phyloP scores from a whole-genome alignment of 2,113 vertebrate genomes.

The Gorsachius goisagi region DNA sequence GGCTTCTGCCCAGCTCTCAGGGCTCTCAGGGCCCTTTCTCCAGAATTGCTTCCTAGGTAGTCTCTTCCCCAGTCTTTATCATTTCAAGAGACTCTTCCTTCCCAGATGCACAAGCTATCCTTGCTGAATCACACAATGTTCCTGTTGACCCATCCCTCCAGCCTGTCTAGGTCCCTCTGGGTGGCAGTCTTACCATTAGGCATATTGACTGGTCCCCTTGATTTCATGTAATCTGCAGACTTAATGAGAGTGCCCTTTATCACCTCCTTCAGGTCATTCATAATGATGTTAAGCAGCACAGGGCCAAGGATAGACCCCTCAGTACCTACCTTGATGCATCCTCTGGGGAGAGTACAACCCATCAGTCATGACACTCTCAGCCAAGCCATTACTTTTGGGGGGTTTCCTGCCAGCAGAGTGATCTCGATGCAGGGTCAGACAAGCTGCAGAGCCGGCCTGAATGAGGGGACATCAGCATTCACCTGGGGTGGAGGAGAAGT shows the following conservation, averaged over 20 bases:
- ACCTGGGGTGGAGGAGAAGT: rapidly evolving
- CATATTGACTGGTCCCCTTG: neutral
- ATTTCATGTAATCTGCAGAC: neutral
- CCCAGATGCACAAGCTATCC: neutral
- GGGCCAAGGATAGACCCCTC: neutral
- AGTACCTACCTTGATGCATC: neutral
- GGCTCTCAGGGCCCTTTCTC: neutral
- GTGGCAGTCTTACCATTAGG: neutral
- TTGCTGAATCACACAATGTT: neutral
- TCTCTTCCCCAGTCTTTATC: neutral
- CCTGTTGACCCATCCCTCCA: too few species aligned
- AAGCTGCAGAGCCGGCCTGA: neutral
- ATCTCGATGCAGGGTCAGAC: neutral
- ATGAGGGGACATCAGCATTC: neutral
- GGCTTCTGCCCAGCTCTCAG: neutral
- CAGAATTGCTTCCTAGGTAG: neutral
- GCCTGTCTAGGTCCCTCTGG: neutral
- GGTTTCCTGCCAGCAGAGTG: neutral
- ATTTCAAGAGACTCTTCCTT: neutral
- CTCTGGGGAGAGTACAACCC: neutral
- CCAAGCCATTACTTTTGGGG: neutral
- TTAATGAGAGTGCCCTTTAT: neutral
- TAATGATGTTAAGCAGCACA: neutral
- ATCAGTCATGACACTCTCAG: neutral
- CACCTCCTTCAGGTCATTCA: neutral